Base-by-base conservation (phyloP, 2,113 vertebrate genomes). In the Pimephales promelas region DNA sequence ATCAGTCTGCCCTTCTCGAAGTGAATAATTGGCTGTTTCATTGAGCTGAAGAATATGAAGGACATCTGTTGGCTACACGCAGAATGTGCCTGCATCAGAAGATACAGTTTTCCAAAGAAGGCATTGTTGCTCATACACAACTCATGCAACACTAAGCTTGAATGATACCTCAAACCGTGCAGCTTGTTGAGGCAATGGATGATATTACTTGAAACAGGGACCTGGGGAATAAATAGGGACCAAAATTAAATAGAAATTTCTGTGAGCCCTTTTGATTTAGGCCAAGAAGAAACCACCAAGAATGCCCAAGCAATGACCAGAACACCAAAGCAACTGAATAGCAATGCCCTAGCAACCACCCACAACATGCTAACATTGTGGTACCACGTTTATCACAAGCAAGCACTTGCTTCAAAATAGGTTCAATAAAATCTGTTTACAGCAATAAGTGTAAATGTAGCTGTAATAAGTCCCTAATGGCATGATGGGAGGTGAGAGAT, bases 11-110 rank as follows among this genome's bases (percentile, higher is more conserved):
- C 71, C 49, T 70, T 84, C 11, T 70, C 26, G 22, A 22, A 70
- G 10, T 47, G 64, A 79, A 47, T 66, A 45, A 76, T 31, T 26
- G 59, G 26, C 16, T 82, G 72, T 86, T 82, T 79, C 68, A 52
- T 52, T 77, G 52, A 57, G 61, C 61, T 68, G 62, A 61, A 82
- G 52, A 61, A 78, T 62, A 82, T 77, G 36, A 78, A 61, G 66
- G 47, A 43, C 62, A 59, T 86, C 62, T 82, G 62, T 59, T 59
- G 10, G 16, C 72, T 36, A 75, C 24, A 82, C n/a, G 20, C 47
- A 49, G 31, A 47, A 82, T 13, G 36, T 22, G 22, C 28, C 45
- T 34, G 31, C 73, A 56, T 54, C 28, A 36, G 49, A 22, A 56
- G 71, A 52, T 16, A 10, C 1, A 54, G 18, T 22, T 54, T 56